These are phyloP conservation scores for Megaustenia siamemsis DNA, from an alignment of 2,888 invertebrate species.

Conservation along the genomic window DNA sequence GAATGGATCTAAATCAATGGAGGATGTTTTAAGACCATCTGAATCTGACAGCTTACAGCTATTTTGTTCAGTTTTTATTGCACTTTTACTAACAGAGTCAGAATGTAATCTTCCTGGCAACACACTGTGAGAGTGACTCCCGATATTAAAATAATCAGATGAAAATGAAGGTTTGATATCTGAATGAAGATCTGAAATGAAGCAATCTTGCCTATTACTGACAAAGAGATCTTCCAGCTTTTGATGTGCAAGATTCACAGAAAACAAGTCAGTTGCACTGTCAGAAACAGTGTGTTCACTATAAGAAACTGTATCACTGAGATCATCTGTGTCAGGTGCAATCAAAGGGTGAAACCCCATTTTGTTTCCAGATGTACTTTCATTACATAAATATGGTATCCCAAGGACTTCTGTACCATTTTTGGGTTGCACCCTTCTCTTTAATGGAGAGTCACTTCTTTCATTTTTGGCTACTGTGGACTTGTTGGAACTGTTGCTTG, in stretches of 20 bases:
- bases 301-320: background rate
- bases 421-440: slow-evolving; percentile 66
- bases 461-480: background rate
- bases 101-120: background rate
- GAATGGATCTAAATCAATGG: slow-evolving; percentile 47
- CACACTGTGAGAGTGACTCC: background rate
- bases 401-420: slow-evolving; percentile 57
- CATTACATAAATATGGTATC: slow-evolving; percentile 16
- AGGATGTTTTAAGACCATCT: slow-evolving; percentile 6
- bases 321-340: background rate
- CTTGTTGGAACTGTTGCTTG: slow-evolving; percentile 41
- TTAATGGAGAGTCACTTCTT: slow-evolving; percentile 57
- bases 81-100: slow-evolving; percentile 17
- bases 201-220: slow-evolving; percentile 9
- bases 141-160: background rate
- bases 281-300: background rate
- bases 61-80: slow-evolving; percentile 16
- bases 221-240: background rate
- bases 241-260: slow-evolving; percentile 9
- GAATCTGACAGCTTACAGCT: slow-evolving; percentile 34
- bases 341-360: background rate
- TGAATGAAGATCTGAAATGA: background rate
- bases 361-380: background rate
- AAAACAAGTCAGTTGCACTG: background rate
- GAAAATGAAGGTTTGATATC: slow-evolving; percentile 15